A percentile compares a stretch with the other conserved stretches of the same genome.
phyloP scores from a whole-genome alignment of 2,797 vertebrate genomes.

The Danio kyathit region DNA sequence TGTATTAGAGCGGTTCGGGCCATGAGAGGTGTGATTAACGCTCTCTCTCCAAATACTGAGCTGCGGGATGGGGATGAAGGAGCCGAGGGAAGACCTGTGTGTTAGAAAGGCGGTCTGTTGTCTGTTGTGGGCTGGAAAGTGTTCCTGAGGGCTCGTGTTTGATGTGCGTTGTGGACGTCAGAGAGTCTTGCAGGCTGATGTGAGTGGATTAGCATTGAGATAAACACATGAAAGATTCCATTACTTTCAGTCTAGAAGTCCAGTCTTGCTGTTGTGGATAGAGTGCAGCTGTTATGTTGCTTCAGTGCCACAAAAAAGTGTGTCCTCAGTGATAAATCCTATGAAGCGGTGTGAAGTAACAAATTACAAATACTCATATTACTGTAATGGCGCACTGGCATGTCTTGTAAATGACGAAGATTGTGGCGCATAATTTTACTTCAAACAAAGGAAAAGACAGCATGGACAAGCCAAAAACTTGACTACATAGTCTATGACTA shows the following conservation, averaged over 20 bases:
- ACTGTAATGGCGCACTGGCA: too few species aligned
- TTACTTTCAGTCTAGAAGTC: slow-evolving; percentile 45
- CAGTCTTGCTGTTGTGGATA: slow-evolving; percentile 8
- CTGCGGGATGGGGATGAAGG: neutral
- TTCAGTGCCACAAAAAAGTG: neutral
- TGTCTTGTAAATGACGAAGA: too few species aligned
- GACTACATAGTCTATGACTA: too few species aligned
- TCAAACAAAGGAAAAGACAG: too few species aligned
- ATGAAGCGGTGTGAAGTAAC: too few species aligned
- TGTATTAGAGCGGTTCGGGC: slow-evolving; percentile 38
- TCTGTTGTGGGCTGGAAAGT: slow-evolving; percentile 32
- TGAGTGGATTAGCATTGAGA: slow-evolving; percentile 44
- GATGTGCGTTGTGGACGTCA: slow-evolving; percentile 45
- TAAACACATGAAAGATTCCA: slow-evolving; percentile 50
- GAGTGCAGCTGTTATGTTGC: slow-evolving; percentile 25
- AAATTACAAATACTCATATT: too few species aligned
- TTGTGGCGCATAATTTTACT: too few species aligned
- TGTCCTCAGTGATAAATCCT: neutral
- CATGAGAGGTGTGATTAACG: slow-evolving; percentile 54
- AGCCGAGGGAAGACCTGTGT: slow-evolving; percentile 14
- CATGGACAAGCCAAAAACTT: too few species aligned
- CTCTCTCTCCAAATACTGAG: slow-evolving; percentile 34
- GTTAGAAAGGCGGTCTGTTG: slow-evolving; percentile 12
- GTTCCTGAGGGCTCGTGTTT: slow-evolving; percentile 27
- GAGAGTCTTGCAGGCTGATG: slow-evolving; percentile 33